Base-by-base conservation (phyloP, 2,797 vertebrate genomes). In the Chaenodraco wilsoni region DNA sequence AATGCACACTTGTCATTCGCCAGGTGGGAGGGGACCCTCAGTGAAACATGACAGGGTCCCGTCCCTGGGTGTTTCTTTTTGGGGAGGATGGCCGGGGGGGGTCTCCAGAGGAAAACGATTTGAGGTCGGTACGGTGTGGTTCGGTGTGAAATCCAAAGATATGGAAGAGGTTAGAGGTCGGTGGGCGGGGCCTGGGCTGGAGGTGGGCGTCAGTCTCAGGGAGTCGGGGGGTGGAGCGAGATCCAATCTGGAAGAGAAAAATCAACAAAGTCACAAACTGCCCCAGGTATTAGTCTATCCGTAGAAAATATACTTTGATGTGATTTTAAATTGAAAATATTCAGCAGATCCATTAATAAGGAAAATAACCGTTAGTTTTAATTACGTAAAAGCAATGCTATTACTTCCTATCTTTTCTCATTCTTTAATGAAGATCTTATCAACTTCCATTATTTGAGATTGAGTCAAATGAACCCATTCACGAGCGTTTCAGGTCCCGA, bases 1-100 rank as follows among this genome's bases (percentile, higher is more conserved):
- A 88, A 94, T 90, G 92, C 90, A 84, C 87, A 66, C 91, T 94
- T 88, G 93, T 95, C 95, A 95, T 95, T 95, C 95, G 94, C 92
- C 61, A 87, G 83, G 91, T 43, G 86, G 87, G 86, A 84, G 72
- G 87, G 84, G 72, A 69, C 81, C 83, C 88, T 94, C 89, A 93
- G 88, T 85, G 78, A 72, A 86, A 90, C 91, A 92, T 93, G 87
- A 87, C 91, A 87, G 84, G 82, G 85, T 80, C 78, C 82, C 65
- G 76, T 83, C 82, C 81, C 80, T 17, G 82, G 9, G 21, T 46
- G 14, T 50, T 11, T 57, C n/a, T 37, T 52, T 65, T 52, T 54
- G 10, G 52, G 74, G 76, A 21, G 37, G 58, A 45, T 45, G 69
- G 56, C 60, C 45, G 9, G 23, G 33, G 67, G 67, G 73, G 69